A percentile compares a stretch with the other conserved stretches of the same genome.
Conservation (phyloP, 2,888 invertebrate genomes). For the Amorpha juglandis region DNA sequence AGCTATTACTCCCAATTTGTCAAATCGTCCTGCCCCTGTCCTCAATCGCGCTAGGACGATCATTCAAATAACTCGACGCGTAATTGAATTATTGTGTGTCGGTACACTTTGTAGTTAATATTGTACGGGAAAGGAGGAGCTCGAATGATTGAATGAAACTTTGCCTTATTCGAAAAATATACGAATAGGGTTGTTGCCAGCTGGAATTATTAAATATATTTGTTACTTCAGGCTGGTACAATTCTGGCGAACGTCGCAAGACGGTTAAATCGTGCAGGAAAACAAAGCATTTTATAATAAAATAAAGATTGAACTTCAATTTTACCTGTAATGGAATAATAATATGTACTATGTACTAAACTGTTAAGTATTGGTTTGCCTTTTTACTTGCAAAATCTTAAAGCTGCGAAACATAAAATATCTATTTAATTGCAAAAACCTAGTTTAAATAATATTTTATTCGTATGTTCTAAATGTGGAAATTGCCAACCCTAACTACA, state of each 20-base stretch:
- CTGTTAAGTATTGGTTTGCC: too few relatives aligned
- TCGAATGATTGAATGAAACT: conserved; percentile 11
- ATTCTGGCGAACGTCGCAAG: too few relatives aligned
- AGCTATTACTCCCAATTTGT: conserved; percentile 73
- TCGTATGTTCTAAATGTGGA: neutral
- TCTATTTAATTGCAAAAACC: too few relatives aligned
- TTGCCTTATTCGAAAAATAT: neutral
- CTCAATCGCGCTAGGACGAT: conserved; percentile 54
- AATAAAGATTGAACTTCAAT: too few relatives aligned
- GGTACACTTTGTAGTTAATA: conserved; percentile 16
- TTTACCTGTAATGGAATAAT: too few relatives aligned
- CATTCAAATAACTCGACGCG: conserved; percentile 42
- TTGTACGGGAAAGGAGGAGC: neutral
- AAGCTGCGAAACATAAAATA: neutral
- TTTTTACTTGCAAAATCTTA: neutral
- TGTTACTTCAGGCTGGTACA: too few relatives aligned
- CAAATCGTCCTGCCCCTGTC: conserved; percentile 60
- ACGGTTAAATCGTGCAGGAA: too few relatives aligned
- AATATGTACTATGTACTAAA: too few relatives aligned
- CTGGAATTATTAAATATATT: neutral
- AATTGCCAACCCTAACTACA: neutral
- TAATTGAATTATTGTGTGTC: conserved; percentile 46
- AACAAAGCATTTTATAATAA: too few relatives aligned
- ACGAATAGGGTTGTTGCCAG: neutral
- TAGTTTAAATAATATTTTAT: too few relatives aligned